Evolutionary conservation across 1,140 invertebrate species (phyloP).

Genomic region (Papilio polyxenes): DNA sequence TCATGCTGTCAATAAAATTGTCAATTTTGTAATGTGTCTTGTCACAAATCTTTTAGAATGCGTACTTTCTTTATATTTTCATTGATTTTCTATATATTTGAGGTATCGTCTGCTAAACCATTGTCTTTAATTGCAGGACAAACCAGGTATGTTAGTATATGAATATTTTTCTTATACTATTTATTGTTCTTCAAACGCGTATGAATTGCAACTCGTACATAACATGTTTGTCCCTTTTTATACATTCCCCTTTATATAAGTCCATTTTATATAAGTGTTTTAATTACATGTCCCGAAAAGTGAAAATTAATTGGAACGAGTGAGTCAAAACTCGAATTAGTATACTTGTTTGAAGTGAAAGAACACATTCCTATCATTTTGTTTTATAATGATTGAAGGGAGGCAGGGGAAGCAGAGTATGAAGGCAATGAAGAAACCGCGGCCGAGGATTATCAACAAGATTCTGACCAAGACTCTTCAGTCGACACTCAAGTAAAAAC

Average conservation of each 20-base stretch:
- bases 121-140: slow-evolving; percentile 10
- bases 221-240: too few species aligned
- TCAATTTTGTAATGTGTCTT: slow-evolving; percentile 34
- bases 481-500: slow-evolving; percentile 43
- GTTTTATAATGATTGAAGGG: slow-evolving; percentile 41
- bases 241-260: too few species aligned
- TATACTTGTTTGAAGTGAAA: background rate
- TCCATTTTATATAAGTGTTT: too few species aligned
- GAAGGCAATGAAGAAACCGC: slow-evolving; percentile 45
- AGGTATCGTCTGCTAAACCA: slow-evolving; percentile 4
- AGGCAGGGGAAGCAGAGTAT: slow-evolving; percentile 50
- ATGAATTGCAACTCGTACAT: background rate
- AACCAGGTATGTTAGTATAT: slow-evolving; percentile 14
- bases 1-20: slow-evolving; percentile 27
- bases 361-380: slow-evolving; percentile 19
- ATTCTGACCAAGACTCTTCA: slow-evolving; percentile 43
- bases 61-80: slow-evolving; percentile 40
- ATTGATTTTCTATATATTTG: slow-evolving; percentile 34
- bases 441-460: slow-evolving; percentile 45
- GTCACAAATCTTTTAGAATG: slow-evolving; percentile 38
- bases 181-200: too few species aligned
- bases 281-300: too few species aligned
- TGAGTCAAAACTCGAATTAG: too few species aligned
- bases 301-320: too few species aligned
- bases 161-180: background rate